Percentiles rank a stretch among this genome's conserved stretches.
Conservation (phyloP, 2,113 vertebrate species). For the Puffinus mauretanicus region DNA sequence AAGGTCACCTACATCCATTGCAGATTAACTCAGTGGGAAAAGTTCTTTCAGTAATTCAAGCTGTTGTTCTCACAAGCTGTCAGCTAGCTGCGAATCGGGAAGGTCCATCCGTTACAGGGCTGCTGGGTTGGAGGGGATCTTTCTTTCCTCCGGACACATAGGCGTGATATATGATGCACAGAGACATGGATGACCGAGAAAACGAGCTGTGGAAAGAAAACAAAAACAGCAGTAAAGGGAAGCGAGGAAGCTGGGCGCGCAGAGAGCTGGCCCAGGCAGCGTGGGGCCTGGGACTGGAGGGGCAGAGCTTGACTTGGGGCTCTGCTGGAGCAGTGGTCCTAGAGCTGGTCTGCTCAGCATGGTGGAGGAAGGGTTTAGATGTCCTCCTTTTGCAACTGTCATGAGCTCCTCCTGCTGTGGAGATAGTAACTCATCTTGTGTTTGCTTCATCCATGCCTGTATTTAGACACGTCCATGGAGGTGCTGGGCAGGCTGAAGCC, state of each 20-base stretch:
- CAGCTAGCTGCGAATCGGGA: constrained; percentile 71
- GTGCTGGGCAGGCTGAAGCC: not conserved
- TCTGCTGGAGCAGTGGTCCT: not conserved
- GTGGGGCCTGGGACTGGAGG: not conserved
- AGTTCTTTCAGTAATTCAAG: constrained; percentile 84
- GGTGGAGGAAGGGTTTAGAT: not conserved
- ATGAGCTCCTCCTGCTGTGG: not conserved
- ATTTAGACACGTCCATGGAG: not conserved
- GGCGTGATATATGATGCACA: constrained; percentile 69
- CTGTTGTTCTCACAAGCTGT: constrained; percentile 83
- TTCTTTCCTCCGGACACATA: constrained; percentile 63
- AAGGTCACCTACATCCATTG: constrained; percentile 83
- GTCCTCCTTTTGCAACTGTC: not conserved
- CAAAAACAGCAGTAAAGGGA: constrained; percentile 48
- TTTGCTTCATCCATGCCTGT: not conserved
- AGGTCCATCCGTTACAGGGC: constrained; percentile 74
- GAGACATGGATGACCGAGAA: constrained; percentile 69
- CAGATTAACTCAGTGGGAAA: constrained; percentile 84
- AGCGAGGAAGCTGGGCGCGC: not conserved
- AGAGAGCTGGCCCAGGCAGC: not conserved
- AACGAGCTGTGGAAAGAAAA: constrained; percentile 60
- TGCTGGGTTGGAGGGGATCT: constrained; percentile 59
- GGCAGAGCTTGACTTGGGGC: not conserved
- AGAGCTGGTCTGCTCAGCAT: not conserved
- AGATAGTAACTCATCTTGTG: not conserved